These are phyloP conservation scores for Folsomia candida DNA, from an alignment of 2,888 invertebrate genomes.

Conservation along the genomic window DNA sequence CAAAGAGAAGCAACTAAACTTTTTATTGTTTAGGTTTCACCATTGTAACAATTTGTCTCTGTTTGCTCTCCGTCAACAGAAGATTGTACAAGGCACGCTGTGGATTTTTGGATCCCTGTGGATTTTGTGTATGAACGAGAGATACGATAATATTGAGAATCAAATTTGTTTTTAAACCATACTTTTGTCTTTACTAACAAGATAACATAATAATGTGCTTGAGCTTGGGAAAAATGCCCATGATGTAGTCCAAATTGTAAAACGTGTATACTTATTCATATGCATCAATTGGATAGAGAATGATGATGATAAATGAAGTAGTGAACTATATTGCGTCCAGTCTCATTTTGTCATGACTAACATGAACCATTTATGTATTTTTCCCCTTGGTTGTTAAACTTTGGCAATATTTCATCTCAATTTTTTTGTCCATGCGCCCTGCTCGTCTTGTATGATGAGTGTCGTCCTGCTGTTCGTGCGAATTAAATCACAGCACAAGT, in stretches of 20 bases:
- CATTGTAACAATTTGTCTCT: constrained; percentile 6
- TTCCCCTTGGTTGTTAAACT: background rate
- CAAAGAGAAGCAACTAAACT: background rate
- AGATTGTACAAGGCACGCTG: background rate
- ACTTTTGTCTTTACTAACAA: background rate
- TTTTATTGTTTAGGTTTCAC: background rate
- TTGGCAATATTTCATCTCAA: constrained; percentile 11
- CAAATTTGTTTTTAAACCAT: background rate
- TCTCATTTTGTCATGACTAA: background rate
- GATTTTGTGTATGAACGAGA: background rate
- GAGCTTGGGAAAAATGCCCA: too few species aligned
- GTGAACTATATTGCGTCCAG: too few species aligned
- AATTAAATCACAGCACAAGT: constrained; percentile 13
- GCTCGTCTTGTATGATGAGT: background rate
- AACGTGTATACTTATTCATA: background rate
- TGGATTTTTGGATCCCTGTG: background rate
- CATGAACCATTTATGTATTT: background rate
- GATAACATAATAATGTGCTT: background rate
- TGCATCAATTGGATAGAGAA: too few species aligned
- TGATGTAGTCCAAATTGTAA: background rate
- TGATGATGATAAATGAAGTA: background rate
- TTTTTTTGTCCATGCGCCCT: constrained; percentile 6
- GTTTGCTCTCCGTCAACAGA: background rate
- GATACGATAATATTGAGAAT: background rate
- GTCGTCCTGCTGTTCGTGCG: constrained; percentile 11